Percentiles rank a stretch among this genome's conserved stretches.
Evolutionary conservation across 2,797 vertebrate species (phyloP).

Genomic region (Mallotus villosus): DNA sequence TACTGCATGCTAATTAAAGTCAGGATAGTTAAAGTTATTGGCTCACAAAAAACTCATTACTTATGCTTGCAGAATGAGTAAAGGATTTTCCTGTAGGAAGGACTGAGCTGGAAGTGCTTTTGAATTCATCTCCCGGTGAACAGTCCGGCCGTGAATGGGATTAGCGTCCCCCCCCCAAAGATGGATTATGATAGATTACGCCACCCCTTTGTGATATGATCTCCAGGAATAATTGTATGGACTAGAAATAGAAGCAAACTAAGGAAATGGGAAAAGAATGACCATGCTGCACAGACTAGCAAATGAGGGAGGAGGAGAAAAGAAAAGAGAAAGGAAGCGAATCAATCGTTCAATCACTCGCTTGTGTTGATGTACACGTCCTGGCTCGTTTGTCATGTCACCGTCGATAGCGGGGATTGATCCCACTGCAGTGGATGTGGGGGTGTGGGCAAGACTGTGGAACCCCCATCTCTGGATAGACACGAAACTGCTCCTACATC

Average conservation of each 20-base stretch:
- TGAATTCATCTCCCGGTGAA: conserved; percentile 18
- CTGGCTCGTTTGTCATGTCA: conserved; percentile 25
- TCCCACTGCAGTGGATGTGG: conserved; percentile 8
- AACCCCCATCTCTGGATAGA: background rate
- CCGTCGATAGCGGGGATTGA: conserved; percentile 57
- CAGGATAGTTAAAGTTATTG: conserved; percentile 2
- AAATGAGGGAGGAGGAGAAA: conserved; percentile 27
- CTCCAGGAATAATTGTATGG: conserved; percentile 11
- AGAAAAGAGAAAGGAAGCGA: conserved; percentile 5
- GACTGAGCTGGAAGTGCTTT: background rate
- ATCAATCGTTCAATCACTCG: conserved; percentile 42
- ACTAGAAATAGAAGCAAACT: conserved; percentile 7
- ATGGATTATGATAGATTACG: conserved; percentile 37
- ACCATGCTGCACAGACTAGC: conserved; percentile 8
- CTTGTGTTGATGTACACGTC: conserved; percentile 34
- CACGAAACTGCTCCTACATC: too few relatives aligned
- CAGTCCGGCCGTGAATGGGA: conserved; percentile 9
- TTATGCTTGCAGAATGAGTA: conserved; percentile 11
- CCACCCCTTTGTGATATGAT: conserved; percentile 6
- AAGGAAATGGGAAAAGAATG: background rate
- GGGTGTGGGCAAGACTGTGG: background rate
- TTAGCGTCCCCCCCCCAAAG: conserved; percentile 23
- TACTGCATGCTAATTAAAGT: background rate
- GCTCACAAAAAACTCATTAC: conserved; percentile 17
- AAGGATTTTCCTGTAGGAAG: background rate